These are phyloP conservation scores for Alectura lathami DNA, from an alignment of 2,113 vertebrate species.

Conservation along the genomic window DNA sequence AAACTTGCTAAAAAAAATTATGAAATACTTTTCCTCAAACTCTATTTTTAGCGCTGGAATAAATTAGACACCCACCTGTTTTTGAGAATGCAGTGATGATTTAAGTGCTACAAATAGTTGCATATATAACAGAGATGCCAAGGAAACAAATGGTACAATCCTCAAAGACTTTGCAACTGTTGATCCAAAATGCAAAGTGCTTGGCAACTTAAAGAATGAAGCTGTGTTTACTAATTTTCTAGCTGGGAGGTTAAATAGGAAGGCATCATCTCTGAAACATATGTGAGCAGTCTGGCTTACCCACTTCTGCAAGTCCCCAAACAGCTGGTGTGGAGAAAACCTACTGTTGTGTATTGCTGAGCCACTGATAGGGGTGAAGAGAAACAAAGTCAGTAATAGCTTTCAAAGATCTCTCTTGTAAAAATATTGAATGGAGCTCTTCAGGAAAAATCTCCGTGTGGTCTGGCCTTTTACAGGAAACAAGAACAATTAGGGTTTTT, in stretches of 20 bases:
- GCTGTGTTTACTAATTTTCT: conserved; percentile 67
- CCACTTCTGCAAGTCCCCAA: conserved; percentile 37
- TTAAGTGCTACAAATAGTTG: neutral
- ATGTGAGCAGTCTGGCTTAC: conserved; percentile 53
- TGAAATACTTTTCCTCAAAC: neutral
- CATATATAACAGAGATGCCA: neutral
- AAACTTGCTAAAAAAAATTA: neutral
- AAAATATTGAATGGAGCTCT: neutral
- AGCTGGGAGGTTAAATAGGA: conserved; percentile 62
- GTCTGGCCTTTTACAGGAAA: neutral
- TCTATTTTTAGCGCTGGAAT: neutral
- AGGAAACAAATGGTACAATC: neutral
- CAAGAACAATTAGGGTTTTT: neutral
- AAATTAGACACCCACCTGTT: neutral
- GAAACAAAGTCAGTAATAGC: neutral
- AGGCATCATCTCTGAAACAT: conserved; percentile 57
- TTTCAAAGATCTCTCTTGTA: neutral
- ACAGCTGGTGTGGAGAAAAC: conserved; percentile 50
- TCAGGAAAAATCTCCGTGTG: neutral
- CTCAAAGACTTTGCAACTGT: neutral
- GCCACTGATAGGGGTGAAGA: neutral
- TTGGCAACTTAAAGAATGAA: conserved; percentile 65
- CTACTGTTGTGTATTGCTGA: neutral
- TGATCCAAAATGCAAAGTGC: conserved; percentile 36
- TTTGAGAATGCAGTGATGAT: conserved; percentile 5